These are phyloP conservation scores for Standfussiana lucernea DNA, from an alignment of 2,888 invertebrate species.

Conservation along the genomic window DNA sequence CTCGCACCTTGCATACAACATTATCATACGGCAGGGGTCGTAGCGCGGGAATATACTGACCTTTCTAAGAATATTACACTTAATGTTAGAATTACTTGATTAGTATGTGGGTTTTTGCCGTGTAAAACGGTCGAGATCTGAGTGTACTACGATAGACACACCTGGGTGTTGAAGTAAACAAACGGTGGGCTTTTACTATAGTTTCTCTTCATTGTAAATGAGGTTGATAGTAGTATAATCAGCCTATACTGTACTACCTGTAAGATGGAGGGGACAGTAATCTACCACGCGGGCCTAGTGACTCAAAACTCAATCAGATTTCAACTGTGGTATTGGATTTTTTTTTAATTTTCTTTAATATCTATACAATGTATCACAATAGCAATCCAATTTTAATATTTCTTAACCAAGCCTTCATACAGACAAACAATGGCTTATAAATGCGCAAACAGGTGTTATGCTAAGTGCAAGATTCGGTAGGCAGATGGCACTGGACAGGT, in stretches of 20 bases:
- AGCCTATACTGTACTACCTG: background rate
- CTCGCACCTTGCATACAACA: conserved; percentile 69
- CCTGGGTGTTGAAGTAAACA: conserved; percentile 24
- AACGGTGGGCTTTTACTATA: background rate
- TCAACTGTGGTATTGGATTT: background rate
- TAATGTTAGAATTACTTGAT: conserved; percentile 44
- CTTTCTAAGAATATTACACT: conserved; percentile 63
- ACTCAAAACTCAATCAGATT: conserved; percentile 11
- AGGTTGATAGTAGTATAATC: background rate
- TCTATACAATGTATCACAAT: conserved; percentile 25
- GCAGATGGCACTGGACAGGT: conserved; percentile 68
- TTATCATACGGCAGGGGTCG: conserved; percentile 59
- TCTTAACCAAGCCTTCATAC: conserved; percentile 34
- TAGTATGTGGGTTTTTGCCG: background rate
- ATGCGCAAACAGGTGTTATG: conserved; percentile 69
- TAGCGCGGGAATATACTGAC: conserved; percentile 70
- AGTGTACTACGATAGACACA: conserved; percentile 2
- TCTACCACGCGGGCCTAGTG: background rate
- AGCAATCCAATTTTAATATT: conserved; percentile 16
- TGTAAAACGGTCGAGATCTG: conserved; percentile 21
- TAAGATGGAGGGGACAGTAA: background rate
- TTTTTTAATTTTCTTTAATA: background rate
- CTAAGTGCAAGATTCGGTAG: conserved; percentile 59
- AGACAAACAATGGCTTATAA: conserved; percentile 24
- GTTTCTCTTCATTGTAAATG: background rate